Base-by-base conservation (phyloP, 2,797 vertebrate species). In the Chloroceryle inda region DNA sequence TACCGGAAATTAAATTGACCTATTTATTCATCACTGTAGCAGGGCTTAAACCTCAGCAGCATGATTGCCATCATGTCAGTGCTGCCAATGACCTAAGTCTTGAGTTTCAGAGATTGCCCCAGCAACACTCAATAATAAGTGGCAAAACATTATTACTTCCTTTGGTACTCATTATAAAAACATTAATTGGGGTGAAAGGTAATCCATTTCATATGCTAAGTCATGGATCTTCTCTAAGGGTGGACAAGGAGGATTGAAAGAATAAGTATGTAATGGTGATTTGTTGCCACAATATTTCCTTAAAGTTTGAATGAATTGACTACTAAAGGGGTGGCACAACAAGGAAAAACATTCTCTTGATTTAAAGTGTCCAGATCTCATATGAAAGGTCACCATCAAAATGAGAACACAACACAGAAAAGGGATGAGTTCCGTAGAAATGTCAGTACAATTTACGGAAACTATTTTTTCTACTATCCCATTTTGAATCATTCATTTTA, bases 131-230 rank as follows among this genome's bases (percentile, higher is more conserved):
- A 40, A 97, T 96, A 97, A 96, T 95, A 94, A 97, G 83, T 94
- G 88, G 94, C 92, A 97, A 97, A 97, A 96, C 94, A 95, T 92
- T 86, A 89, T 84, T 97, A 93, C 83, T 96, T 97, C 85, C 79
- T 97, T 89, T 81, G 92, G 87, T 97, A 88, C 85, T 98, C 97
- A 88, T 97, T 96, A 95, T 92, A 95, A 95, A 90, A 97, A 95
- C 80, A 96, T 94, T 96, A 94, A 97, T 97, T 96, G 94, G 83
- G 97, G 92, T 97, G 92, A 98, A 98, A 97, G 95, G 88, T 94
- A 96, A 94, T 75, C 93, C 75, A 89, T 90, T 97, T 96, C 93
- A 84, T 97, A 97, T 97, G 96, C 96, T 94, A 95, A 98, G 82
- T 91, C 95, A 91, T 87, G 84, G 96, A 93, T 91, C 78, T 95